phyloP scores from a whole-genome alignment of 2,113 vertebrate genomes.

The Pionites leucogaster region DNA sequence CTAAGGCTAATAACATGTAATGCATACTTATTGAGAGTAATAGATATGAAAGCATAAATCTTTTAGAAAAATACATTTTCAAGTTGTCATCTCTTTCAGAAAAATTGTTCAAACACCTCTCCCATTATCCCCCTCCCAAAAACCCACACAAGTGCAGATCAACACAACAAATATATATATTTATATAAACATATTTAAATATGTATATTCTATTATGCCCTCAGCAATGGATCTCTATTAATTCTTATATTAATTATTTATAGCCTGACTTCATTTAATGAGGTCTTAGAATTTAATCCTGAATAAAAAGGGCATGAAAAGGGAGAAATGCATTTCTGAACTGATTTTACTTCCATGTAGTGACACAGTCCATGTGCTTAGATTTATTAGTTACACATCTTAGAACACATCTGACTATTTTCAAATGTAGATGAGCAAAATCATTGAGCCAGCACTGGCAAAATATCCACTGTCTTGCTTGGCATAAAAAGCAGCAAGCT shows the following conservation, averaged over 20 bases:
- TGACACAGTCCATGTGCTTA: background rate
- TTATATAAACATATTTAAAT: background rate
- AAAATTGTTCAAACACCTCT: background rate
- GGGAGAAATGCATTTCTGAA: background rate
- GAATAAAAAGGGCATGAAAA: background rate
- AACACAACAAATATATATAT: background rate
- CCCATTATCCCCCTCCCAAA: background rate
- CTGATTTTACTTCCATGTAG: conserved; percentile 30
- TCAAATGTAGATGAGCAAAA: conserved; percentile 7
- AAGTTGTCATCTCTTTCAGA: background rate
- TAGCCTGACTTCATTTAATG: conserved; percentile 27
- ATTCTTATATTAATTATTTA: conserved; percentile 70
- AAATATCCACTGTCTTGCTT: conserved; percentile 10
- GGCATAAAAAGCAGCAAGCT: conserved; percentile 1
- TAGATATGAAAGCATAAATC: conserved; percentile 32
- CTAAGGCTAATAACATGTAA: conserved; percentile 65
- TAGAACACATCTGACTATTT: conserved; percentile 29
- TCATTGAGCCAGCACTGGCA: background rate
- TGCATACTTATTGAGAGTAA: conserved; percentile 62
- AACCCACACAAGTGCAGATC: background rate
- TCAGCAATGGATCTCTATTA: conserved; percentile 44
- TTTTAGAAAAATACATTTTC: conserved; percentile 13
- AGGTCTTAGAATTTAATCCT: conserved; percentile 39
- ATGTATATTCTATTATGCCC: background rate
- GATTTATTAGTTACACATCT: conserved; percentile 18